Evolutionary conservation across 2,797 vertebrate genomes (phyloP), one percentile per base, ranked within the genome.

Genomic region (Molossus alvarezi): DNA sequence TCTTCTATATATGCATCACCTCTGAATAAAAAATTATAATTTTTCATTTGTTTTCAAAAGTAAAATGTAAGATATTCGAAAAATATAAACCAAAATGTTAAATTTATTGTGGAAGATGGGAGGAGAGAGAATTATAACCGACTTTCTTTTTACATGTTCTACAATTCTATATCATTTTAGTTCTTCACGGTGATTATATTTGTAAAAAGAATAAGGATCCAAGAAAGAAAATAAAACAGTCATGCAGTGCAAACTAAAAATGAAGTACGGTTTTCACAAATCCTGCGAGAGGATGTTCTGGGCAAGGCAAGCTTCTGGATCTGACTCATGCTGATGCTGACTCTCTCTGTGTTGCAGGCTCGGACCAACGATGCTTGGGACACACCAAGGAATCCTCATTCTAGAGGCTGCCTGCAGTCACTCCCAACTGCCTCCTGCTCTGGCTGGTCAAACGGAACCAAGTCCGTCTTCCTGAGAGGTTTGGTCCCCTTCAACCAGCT

Each of bases 401-500:
- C 67, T 60, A 27, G n/a, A 88, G 37, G n/a, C 92, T 51, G 9
- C 65, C 95, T 62, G 11, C 77, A 48, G 45, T 88, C 69, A 17
- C n/a, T 92, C 69, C 11, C 10, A 14, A 71, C 98, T 98, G 98
- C 99, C 99, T 99, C 97, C 99, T 99, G 99, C 99, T 99, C 99
- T 99, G 99, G 99, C 99, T 99, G 99, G 99, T 99, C 99, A 99
- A 99, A 99, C 98, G 99, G 99, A 99, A 99, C 99, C 99, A 99
- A 99, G 99, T 99, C 99, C 99, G 94, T 99, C 99, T 99, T 99
- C 99, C 99, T 98, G 97, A 98, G 99, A 99, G 99, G 99, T 99
- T 99, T 99, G 99, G 99, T 99, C 99, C 99, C 99, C 99, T 99
- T 99, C 99, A 99, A 99, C 99, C 99, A 99, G 99, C 99, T 99